Conservation (phyloP, 2,797 vertebrate genomes). For the Chiroxiphia lanceolata region DNA sequence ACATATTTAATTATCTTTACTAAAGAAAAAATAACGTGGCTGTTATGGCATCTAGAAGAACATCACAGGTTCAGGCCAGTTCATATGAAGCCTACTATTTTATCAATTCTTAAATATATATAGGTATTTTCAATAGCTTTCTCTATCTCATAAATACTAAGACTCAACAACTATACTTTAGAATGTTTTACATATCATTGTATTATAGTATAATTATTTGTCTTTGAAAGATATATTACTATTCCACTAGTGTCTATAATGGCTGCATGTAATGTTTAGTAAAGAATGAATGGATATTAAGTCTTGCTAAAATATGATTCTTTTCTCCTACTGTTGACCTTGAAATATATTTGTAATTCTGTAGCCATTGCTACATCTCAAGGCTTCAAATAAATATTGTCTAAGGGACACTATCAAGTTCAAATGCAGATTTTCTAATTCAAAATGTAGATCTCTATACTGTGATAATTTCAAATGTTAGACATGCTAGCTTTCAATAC, state of each 20-base stretch:
- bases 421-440: not conserved
- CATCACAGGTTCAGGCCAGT: not conserved
- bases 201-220: not conserved
- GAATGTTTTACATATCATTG: not conserved
- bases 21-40: not conserved
- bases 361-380: not conserved
- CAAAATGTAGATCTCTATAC: not conserved
- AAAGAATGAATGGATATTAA: not conserved
- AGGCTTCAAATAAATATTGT: not conserved
- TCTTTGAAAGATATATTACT: not conserved
- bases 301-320: not conserved
- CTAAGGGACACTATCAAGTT: not conserved
- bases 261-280: not conserved
- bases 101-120: not conserved
- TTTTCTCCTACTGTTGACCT: not conserved
- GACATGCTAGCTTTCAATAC: not conserved
- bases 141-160: not conserved
- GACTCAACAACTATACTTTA: not conserved
- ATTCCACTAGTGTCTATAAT: not conserved
- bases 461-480: not conserved
- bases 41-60: not conserved
- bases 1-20: not conserved
- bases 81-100: not conserved
- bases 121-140: not conserved
- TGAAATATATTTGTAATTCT: not conserved